A percentile compares a stretch with the other conserved stretches of the same genome.
phyloP scores from a whole-genome alignment of 2,888 invertebrate genomes.

The Allacma fusca region DNA sequence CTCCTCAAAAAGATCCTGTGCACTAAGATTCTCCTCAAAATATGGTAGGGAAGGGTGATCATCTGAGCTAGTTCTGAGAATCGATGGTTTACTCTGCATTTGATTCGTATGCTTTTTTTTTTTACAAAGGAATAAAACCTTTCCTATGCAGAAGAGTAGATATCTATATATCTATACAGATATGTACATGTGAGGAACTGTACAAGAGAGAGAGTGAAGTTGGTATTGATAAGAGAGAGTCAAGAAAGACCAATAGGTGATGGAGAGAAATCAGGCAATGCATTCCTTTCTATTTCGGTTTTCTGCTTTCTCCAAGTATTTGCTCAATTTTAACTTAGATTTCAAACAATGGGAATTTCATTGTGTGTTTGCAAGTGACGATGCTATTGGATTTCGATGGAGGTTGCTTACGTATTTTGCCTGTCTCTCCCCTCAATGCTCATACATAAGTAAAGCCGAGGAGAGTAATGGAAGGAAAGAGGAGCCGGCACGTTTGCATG shows the following conservation, averaged over 20 bases:
- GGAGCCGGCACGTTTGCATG: not conserved
- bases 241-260: not conserved
- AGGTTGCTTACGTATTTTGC: not conserved
- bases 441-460: not conserved
- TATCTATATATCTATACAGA: too few relatives aligned
- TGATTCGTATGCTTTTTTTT: too few relatives aligned
- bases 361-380: not conserved
- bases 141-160: too few relatives aligned
- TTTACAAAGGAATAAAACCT: too few relatives aligned
- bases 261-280: not conserved
- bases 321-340: slow-evolving; percentile 10
- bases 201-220: not conserved
- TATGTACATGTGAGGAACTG: too few relatives aligned
- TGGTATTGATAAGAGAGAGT: not conserved
- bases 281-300: not conserved
- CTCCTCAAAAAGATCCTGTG: too few relatives aligned
- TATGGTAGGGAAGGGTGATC: too few relatives aligned
- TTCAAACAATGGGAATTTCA: not conserved
- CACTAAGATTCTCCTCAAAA: too few relatives aligned
- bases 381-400: not conserved
- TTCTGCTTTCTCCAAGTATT: not conserved
- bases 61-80: too few relatives aligned
- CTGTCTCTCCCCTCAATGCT: not conserved
- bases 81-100: too few relatives aligned
- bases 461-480: not conserved